Evolutionary conservation across 2,113 vertebrate species (phyloP).

Genomic region (Saguinus imperator): DNA sequence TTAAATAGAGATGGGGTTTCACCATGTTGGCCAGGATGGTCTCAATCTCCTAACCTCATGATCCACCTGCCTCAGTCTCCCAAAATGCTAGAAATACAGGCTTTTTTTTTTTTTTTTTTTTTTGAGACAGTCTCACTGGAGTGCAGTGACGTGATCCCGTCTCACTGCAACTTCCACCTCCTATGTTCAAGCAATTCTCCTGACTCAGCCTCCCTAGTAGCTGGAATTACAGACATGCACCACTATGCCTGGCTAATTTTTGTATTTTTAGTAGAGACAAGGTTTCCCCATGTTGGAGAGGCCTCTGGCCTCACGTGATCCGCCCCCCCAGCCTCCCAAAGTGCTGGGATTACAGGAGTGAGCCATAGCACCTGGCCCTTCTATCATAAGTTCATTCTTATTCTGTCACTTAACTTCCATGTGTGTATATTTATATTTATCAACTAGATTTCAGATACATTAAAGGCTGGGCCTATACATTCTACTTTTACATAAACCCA

Average conservation of each 20-base stretch:
- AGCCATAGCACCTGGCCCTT: background rate
- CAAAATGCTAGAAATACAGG: too few relatives aligned
- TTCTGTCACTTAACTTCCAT: background rate
- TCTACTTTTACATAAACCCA: background rate
- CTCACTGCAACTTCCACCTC: background rate
- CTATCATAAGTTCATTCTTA: background rate
- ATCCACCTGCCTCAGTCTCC: too few relatives aligned
- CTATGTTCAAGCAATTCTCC: background rate
- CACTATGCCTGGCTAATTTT: background rate
- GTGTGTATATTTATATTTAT: background rate
- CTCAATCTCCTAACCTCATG: too few relatives aligned
- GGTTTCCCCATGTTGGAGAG: background rate
- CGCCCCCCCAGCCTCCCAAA: background rate
- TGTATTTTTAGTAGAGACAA: background rate
- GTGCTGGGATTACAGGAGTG: background rate
- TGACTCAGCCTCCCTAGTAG: background rate
- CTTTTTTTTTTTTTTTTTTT: too few relatives aligned
- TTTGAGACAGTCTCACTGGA: background rate
- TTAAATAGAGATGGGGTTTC: too few relatives aligned
- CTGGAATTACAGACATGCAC: background rate
- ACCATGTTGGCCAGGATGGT: too few relatives aligned
- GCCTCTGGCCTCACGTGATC: background rate
- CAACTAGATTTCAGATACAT: slow-evolving; percentile 12
- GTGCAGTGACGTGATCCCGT: background rate
- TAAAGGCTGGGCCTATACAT: background rate